Percentiles rank a stretch among this genome's conserved stretches.
Evolutionary conservation across 2,113 vertebrate species (phyloP).

Genomic region (Mesocricetus auratus): DNA sequence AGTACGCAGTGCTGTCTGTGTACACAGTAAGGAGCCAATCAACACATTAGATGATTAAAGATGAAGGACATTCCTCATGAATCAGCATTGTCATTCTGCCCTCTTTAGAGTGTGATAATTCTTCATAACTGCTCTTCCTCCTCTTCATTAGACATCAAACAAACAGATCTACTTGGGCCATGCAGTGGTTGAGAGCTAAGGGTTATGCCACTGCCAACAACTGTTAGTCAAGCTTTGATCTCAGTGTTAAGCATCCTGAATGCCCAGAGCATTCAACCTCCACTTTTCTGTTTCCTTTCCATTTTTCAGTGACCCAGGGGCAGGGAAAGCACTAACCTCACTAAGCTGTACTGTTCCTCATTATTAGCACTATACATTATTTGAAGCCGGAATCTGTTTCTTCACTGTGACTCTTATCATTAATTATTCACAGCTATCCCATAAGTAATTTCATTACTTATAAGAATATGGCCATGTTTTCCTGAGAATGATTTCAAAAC

Average conservation of each 20-base stretch:
- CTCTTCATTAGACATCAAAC: constrained; percentile 27
- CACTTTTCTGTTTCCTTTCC: not conserved
- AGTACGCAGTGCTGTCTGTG: not conserved
- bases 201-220: not conserved
- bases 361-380: not conserved
- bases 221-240: constrained; percentile 66
- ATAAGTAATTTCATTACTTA: constrained; percentile 36
- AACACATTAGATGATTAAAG: not conserved
- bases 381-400: not conserved
- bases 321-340: not conserved
- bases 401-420: constrained; percentile 29
- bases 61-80: not conserved
- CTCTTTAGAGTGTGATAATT: constrained; percentile 18
- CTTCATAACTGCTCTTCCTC: constrained; percentile 26
- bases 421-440: constrained; percentile 56
- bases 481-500: constrained; percentile 54
- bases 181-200: constrained; percentile 53
- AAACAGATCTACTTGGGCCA: constrained; percentile 61
- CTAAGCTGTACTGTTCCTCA: not conserved
- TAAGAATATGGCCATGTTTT: constrained; percentile 49
- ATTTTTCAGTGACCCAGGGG: not conserved
- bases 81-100: not conserved
- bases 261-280: not conserved
- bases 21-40: not conserved
- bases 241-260: constrained; percentile 4